Base-by-base conservation (phyloP, 2,888 invertebrate species). In the Embidobia sp. region DNA sequence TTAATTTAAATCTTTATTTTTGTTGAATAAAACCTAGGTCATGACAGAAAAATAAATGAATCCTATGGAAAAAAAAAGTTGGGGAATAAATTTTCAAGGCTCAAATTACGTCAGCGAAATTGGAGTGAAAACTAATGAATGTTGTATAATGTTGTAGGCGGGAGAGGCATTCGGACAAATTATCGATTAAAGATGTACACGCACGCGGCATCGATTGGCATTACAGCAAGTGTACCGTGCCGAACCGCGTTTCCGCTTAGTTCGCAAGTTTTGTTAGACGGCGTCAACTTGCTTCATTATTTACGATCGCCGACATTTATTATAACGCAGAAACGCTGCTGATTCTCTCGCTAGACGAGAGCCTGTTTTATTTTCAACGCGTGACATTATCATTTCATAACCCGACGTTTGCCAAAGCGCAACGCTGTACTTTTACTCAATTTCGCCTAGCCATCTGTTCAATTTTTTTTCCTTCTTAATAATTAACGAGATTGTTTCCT, bases 301-400 rank as follows among this genome's bases (percentile, higher is more conserved):
- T 64, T 40, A 64, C 29, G 40, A 31, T 49, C 46, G 31, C 42
- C 29, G 18, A 3, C 11, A 48, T 40, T 40, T 40, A 40, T 49
- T 49, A 13, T 49, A 49, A 49, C 31, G 46, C 27, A 46, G 31
- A 42, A 29, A 16, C 13, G n/a, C n/a, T n/a, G n/a, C n/a, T n/a
- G n/a, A n/a, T n/a, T n/a, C n/a, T n/a, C n/a, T n/a, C n/a, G n/a
- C n/a, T n/a, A n/a, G n/a, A n/a, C 37, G n/a, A 29, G 18, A 48
- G 18, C n/a, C 49, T 37, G 49, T 44, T 63, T 48, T 63, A 63
- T 63, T 63, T 48, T 63, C 63, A 63, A 63, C 63, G 48, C 49
- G 16, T 63, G 63, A 63, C 63, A 63, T 48, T 46, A 49, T 63
- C 63, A 63, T 63, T 63, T 63, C 63, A 63, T 63, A 63, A 48